A percentile compares a stretch with the other conserved stretches of the same genome.
phyloP scores from a whole-genome alignment of 2,888 invertebrate genomes.

The Leucophenga montana region DNA sequence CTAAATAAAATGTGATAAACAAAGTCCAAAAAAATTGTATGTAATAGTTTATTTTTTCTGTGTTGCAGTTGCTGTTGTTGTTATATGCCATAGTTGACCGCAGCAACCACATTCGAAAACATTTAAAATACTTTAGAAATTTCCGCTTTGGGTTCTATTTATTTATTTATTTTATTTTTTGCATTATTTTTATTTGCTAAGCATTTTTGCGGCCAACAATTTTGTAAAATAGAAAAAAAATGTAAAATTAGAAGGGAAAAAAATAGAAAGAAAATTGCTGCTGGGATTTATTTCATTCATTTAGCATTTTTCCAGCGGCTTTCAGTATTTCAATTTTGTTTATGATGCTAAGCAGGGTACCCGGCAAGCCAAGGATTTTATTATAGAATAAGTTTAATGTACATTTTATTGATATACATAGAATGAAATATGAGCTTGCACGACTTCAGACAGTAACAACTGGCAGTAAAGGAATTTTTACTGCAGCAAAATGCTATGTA shows the following conservation, averaged over 20 bases:
- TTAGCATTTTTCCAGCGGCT: neutral
- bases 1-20: no score
- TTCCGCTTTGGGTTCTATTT: constrained; percentile 10
- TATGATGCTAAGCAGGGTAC: neutral
- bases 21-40: no score
- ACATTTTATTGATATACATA: no score
- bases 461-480: no score
- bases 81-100: constrained; percentile 41
- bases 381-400: no score
- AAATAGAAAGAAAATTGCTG: neutral
- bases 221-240: constrained; percentile 1
- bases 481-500: no score
- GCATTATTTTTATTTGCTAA: constrained; percentile 2
- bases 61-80: neutral
- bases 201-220: constrained; percentile 12
- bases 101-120: constrained; percentile 60
- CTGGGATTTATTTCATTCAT: constrained; percentile 19
- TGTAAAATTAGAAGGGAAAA: neutral
- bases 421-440: no score
- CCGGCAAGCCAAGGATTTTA: no score
- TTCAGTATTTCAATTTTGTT: constrained; percentile 7
- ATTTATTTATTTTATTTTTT: neutral
- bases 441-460: no score
- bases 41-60: no score
- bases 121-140: constrained; percentile 59